A percentile compares a stretch with the other conserved stretches of the same genome.
These are phyloP conservation scores for Cephus pulcher DNA, from an alignment of 2,888 invertebrate genomes.

Conservation along the genomic window DNA sequence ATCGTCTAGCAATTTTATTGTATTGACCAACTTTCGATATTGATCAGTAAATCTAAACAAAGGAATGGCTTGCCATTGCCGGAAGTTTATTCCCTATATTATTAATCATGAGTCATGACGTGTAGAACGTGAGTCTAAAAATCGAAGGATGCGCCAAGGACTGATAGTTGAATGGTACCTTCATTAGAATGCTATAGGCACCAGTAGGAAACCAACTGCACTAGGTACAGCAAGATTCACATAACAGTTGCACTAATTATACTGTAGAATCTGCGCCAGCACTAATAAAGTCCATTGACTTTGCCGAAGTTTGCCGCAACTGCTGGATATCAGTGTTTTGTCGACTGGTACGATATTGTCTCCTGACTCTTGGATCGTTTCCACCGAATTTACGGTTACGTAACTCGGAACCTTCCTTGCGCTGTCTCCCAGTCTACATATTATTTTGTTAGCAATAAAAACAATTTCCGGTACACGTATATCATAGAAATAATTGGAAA, in stretches of 20 bases:
- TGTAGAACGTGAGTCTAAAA: neutral
- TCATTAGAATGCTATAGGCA: neutral
- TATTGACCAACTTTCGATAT: neutral
- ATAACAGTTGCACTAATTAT: neutral
- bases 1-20: neutral
- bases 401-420: neutral
- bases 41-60: neutral
- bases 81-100: neutral
- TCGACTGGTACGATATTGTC: neutral
- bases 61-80: neutral
- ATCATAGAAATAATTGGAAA: neutral
- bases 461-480: neutral
- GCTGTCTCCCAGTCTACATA: neutral
- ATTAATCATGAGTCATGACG: neutral
- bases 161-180: neutral
- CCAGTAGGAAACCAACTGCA: neutral
- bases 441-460: neutral
- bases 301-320: neutral
- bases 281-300: neutral
- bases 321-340: neutral
- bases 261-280: neutral
- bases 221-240: neutral
- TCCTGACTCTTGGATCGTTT: neutral
- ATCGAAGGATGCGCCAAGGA: neutral
- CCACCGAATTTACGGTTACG: neutral